Evolutionary conservation across 1,140 invertebrate genomes (phyloP).

Genomic region (Hermatobates lingyangjiaoensis): DNA sequence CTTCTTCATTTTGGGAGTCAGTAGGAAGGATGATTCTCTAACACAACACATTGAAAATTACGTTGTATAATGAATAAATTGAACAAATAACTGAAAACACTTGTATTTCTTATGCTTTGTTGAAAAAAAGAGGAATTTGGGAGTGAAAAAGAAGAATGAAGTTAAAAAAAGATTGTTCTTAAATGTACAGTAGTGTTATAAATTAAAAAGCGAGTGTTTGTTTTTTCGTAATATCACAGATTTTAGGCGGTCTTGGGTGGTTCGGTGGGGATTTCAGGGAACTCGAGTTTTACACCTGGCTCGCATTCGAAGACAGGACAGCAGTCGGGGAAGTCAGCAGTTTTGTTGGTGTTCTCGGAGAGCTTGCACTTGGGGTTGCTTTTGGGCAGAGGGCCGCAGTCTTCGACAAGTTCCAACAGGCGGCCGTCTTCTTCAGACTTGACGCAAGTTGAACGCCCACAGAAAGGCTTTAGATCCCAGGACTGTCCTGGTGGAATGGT

Average conservation of each 20-base stretch:
- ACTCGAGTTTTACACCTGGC: constrained; percentile 60
- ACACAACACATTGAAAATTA: no score
- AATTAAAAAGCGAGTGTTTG: no score
- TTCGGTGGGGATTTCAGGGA: constrained; percentile 53
- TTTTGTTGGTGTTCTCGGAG: constrained; percentile 68
- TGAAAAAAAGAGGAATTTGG: no score
- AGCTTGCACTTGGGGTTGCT: constrained; percentile 74
- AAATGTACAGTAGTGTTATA: no score
- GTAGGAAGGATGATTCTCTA: no score
- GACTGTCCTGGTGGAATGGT: constrained; percentile 62
- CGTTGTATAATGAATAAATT: no score
- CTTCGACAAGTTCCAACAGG: constrained; percentile 64
- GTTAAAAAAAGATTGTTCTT: no score
- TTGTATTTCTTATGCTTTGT: no score
- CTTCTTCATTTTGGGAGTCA: no score
- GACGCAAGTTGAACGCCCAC: constrained; percentile 66
- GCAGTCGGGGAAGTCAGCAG: constrained; percentile 62
- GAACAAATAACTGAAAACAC: no score
- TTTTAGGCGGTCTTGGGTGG: constrained; percentile 34
- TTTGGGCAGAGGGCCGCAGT: constrained; percentile 67
- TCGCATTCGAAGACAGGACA: constrained; percentile 72
- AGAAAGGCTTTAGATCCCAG: constrained; percentile 72
- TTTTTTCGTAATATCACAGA: no score
- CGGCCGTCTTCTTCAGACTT: constrained; percentile 45
- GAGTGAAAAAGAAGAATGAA: no score